Base-by-base conservation (phyloP, 2,113 vertebrate genomes). In the Alethe castanea region DNA sequence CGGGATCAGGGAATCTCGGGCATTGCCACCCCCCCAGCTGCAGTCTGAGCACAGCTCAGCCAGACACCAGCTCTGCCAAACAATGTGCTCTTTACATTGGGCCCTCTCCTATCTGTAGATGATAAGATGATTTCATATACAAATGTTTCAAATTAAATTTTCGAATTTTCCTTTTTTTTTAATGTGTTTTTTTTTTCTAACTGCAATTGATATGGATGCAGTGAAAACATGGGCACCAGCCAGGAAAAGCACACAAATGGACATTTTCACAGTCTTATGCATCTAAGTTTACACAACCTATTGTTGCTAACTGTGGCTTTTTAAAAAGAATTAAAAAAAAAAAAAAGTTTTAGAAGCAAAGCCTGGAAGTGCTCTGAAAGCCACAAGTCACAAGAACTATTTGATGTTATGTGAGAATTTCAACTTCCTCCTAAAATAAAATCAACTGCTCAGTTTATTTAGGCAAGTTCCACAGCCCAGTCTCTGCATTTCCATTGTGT, bases 301-400 rank as follows among this genome's bases (percentile, higher is more conserved):
- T 56, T 48, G 61, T 87, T 65, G 78, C 19, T 78, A 71, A 60
- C 53, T 69, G 25, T 14, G 31, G n/a, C 22, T 78, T 52, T 42
- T 26, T 6, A 15, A 42, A 76, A 60, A 52, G 5, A 26, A 20
- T 19, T 5, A 40, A 44, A 44, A 44, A 44, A 44, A 19, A 44
- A 8, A 62, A 67, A 71, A 19, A n/a, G 25, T 50, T 64, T 74
- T 24, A 35, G 24, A 61, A 67, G 56, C 56, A 56, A 84, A 92
- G 45, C 23, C 89, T 82, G 81, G 89, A 70, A 42, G 65, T 12
- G 29, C 20, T 64, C 69, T 57, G 73, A 81, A 78, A 94, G 67
- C 80, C 83, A n/a, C 81, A 64, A 69, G 29, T 22, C 66, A 82
- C 66, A 6, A 38, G 33, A 62, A n/a, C 15, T 45, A 12, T 69